phyloP scores from a whole-genome alignment of 1,140 invertebrate genomes.

The Leptoteleia sp. region DNA sequence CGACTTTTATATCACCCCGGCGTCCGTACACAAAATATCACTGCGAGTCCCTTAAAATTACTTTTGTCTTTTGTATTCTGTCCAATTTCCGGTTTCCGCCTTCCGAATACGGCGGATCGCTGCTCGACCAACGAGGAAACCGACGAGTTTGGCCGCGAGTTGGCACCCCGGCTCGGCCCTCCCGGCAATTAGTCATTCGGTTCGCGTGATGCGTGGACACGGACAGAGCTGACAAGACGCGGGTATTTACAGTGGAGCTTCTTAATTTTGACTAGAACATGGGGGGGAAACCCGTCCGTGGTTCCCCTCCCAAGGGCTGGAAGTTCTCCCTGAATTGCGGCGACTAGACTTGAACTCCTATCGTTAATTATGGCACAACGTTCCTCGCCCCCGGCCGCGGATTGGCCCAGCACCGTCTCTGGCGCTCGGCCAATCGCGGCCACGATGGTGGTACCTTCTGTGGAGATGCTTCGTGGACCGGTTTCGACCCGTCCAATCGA shows the following conservation, averaged over 20 bases:
- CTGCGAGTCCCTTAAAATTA: constrained; percentile 68
- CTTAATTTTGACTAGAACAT: constrained; percentile 76
- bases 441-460: too few species aligned
- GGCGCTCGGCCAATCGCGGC: too few species aligned
- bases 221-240: constrained; percentile 25
- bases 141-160: constrained; percentile 18
- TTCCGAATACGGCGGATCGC: constrained; percentile 34
- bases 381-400: background rate
- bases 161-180: constrained; percentile 18
- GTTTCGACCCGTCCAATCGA: too few species aligned
- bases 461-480: too few species aligned
- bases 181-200: constrained; percentile 35
- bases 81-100: constrained; percentile 21
- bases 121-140: constrained; percentile 78
- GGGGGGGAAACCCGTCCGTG: constrained; percentile 5
- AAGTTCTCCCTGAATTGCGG: constrained; percentile 49
- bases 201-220: constrained; percentile 24
- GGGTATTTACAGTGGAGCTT: constrained; percentile 43
- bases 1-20: constrained; percentile 73
- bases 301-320: background rate
- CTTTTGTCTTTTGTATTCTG: constrained; percentile 40
- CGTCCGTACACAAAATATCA: constrained; percentile 76
- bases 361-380: constrained; percentile 74
- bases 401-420: too few species aligned
- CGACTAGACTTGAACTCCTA: constrained; percentile 71